Base-by-base conservation (phyloP, 2,113 vertebrate genomes). In the Cyanistes caeruleus region DNA sequence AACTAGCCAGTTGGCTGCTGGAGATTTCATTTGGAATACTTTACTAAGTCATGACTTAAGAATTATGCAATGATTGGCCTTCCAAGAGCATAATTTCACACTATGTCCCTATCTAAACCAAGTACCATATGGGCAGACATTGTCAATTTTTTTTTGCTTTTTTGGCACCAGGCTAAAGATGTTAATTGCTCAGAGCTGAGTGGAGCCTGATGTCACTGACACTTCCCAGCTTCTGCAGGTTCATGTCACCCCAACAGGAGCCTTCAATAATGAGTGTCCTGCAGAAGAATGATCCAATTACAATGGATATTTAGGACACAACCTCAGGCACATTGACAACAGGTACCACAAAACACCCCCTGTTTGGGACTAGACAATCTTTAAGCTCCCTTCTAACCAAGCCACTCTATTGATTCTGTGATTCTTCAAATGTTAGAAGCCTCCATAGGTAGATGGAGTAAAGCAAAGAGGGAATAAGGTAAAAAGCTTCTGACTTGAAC, bases 21-120 rank as follows among this genome's bases (percentile, higher is more conserved):
- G 43, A 80, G 35, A 49, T 93, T 86, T 87, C 43, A 37, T 90
- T 79, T 86, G 85, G 55, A 91, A 87, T 64, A 52, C 85, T 91
- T 93, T 85, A 77, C 46, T 88, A 96, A 90, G 59, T 81, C 63
- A 74, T 23, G 2, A 77, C 82, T 63, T 68, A 90, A 91, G 46
- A 43, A 44, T 83, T 91, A 90, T 58, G 30, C 63, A 94, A 93
- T 3, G 1, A 80, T 46, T 88, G 27, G 59, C 48, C 63, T 63
- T 52, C 68, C 46, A 64, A 1, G 0, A 49, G 18, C 46, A 37
- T 77, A 62, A 74, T 70, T 95, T 84, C 79, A 52, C 41, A 60
- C 20, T 44, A 5, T 0, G 3, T 39, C 27, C 48, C 37, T 37
- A 81, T 44, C 51, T 83, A 90, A 89, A 80, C 4, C 62, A 70